A percentile compares a stretch with the other conserved stretches of the same genome.
These are phyloP conservation scores for Pangasianodon hypophthalmus DNA, from an alignment of 2,113 vertebrate genomes.

Conservation along the genomic window DNA sequence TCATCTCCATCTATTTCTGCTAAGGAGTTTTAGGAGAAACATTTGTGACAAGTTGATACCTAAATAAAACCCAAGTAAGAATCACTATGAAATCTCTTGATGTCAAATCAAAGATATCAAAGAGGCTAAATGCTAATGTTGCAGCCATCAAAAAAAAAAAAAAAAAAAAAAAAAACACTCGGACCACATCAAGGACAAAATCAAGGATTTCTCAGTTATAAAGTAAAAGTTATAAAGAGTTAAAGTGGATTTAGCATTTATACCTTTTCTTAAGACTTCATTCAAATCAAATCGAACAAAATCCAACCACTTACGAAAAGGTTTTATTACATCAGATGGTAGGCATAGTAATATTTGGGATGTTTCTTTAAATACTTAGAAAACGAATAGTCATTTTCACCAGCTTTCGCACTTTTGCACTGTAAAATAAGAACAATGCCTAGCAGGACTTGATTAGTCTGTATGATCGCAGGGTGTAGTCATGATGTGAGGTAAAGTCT, in stretches of 20 bases:
- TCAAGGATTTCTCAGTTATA: neutral
- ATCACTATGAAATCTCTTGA: neutral
- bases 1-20: neutral
- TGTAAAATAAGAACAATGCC: neutral
- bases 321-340: neutral
- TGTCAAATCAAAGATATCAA: neutral
- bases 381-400: neutral
- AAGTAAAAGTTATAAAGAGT: neutral
- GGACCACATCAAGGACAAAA: neutral
- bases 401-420: neutral
- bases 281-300: neutral
- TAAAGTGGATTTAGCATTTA: neutral
- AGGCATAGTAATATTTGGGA: neutral
- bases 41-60: no score
- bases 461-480: neutral
- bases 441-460: neutral
- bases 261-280: neutral
- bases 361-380: neutral
- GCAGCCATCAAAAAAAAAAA: no score
- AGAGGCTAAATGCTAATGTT: neutral
- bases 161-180: neutral
- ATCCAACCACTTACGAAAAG: neutral
- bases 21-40: neutral
- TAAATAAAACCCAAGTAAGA: neutral
- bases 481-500: neutral